Conservation (phyloP, 2,888 invertebrate genomes). For the Gonocerus acuteangulatus region DNA sequence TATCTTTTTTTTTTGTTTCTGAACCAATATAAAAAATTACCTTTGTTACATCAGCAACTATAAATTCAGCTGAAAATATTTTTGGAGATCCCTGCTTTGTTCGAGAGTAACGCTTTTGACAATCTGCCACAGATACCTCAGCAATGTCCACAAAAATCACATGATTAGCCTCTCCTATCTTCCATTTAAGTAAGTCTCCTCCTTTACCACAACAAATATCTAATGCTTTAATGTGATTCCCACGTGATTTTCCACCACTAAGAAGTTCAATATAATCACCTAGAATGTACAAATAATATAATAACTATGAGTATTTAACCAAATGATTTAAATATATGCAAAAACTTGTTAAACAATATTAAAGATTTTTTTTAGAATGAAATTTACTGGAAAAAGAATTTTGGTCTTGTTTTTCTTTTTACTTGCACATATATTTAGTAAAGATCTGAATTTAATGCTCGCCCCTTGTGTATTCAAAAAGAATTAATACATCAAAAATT, state of each 20-base stretch:
- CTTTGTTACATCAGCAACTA: conserved; percentile 87
- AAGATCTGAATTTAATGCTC: too few relatives aligned
- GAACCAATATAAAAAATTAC: too few relatives aligned
- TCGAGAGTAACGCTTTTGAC: conserved; percentile 63
- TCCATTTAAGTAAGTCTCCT: conserved; percentile 96
- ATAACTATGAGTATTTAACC: background rate
- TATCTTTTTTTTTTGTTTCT: background rate
- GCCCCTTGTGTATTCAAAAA: too few relatives aligned
- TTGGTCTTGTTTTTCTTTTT: too few relatives aligned
- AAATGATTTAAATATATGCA: too few relatives aligned
- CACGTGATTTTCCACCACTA: conserved; percentile 2
- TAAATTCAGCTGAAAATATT: conserved; percentile 79
- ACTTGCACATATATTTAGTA: too few relatives aligned
- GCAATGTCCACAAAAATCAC: conserved; percentile 91
- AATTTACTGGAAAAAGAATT: too few relatives aligned
- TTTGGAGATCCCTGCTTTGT: conserved; percentile 27
- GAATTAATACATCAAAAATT: too few relatives aligned
- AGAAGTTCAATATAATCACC: conserved; percentile 21
- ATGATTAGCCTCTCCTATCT: conserved; percentile 61
- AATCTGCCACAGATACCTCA: conserved; percentile 82
- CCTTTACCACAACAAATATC: conserved; percentile 99
- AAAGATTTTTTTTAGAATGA: too few relatives aligned
- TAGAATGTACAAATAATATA: background rate
- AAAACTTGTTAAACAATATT: too few relatives aligned
- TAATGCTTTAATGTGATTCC: conserved; percentile 43